A percentile compares a stretch with the other conserved stretches of the same genome.
Conservation (phyloP, 1,140 invertebrate genomes). For the Drosophila hydei region DNA sequence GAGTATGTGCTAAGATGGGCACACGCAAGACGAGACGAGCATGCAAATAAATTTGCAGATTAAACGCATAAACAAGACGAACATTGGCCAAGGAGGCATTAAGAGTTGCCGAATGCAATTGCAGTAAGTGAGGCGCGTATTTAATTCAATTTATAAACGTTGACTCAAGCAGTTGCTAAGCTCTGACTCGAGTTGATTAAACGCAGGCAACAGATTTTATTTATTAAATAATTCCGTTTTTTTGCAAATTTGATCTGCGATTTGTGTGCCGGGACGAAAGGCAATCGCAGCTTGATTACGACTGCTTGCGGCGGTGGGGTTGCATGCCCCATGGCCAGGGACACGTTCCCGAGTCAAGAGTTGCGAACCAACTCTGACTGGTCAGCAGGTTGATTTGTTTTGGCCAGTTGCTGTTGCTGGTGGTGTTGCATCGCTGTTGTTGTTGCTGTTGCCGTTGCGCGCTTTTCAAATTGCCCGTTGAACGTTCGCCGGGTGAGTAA, state of each 20-base stretch:
- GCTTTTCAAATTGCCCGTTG: conserved; percentile 71
- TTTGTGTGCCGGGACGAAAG: conserved; percentile 66
- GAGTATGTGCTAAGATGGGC: conserved; percentile 52
- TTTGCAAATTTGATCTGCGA: conserved; percentile 53
- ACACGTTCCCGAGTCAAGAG: conserved; percentile 61
- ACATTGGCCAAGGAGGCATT: conserved; percentile 16
- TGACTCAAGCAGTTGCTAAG: conserved; percentile 13
- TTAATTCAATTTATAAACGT: conserved; percentile 54
- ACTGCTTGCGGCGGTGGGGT: conserved; percentile 7
- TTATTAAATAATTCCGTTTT: conserved; percentile 60
- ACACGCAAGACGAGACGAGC: conserved; percentile 19
- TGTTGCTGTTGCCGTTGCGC: conserved; percentile 55
- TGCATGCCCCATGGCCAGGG: conserved; percentile 27
- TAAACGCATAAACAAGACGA: conserved; percentile 48
- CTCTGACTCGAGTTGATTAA: conserved; percentile 31
- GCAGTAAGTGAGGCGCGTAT: conserved; percentile 45
- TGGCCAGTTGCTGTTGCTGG: conserved; percentile 46
- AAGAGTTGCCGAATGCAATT: conserved; percentile 46
- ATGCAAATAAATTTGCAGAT: conserved; percentile 54
- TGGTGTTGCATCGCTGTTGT: conserved; percentile 23
- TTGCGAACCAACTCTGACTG: conserved; percentile 52
- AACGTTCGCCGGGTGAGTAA: conserved; percentile 74
- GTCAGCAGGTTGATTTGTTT: conserved; percentile 77
- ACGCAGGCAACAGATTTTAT: conserved; percentile 47
- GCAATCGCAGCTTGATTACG: conserved; percentile 68